Conservation (phyloP, 1,140 invertebrate genomes). For the Tenebrio molitor region DNA sequence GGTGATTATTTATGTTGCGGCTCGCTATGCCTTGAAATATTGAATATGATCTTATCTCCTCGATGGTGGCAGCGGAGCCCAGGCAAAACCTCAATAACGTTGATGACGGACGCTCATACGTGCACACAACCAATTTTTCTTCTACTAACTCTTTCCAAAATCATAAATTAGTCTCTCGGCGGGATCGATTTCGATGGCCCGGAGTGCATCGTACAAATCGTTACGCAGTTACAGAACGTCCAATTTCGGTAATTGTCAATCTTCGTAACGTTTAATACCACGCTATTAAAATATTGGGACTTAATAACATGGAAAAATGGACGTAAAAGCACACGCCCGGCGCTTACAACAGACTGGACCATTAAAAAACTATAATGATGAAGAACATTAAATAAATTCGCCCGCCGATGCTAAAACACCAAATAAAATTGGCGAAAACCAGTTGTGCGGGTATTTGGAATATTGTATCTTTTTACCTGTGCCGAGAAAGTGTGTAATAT, state of each 20-base stretch:
- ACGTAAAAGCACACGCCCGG: neutral
- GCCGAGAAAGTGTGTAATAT: too few species aligned
- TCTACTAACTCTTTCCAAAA: neutral
- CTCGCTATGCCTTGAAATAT: conserved; percentile 52
- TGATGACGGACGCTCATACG: neutral
- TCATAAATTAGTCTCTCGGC: too few species aligned
- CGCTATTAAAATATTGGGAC: neutral
- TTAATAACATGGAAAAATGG: neutral
- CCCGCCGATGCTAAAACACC: neutral
- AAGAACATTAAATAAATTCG: neutral
- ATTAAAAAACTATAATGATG: neutral
- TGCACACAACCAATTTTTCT: too few species aligned
- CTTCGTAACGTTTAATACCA: neutral
- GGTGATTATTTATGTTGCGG: conserved; percentile 55
- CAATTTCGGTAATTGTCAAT: neutral
- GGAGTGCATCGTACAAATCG: neutral
- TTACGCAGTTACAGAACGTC: neutral
- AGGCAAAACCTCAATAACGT: conserved; percentile 6
- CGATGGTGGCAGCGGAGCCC: conserved; percentile 37
- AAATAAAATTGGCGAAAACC: neutral
- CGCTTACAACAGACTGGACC: neutral
- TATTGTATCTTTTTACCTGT: too few species aligned
- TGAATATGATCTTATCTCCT: conserved; percentile 53
- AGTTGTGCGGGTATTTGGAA: neutral
- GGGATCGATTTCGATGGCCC: too few species aligned